phyloP scores from a whole-genome alignment of 2,888 invertebrate species.

The Callyntrura sp. region DNA sequence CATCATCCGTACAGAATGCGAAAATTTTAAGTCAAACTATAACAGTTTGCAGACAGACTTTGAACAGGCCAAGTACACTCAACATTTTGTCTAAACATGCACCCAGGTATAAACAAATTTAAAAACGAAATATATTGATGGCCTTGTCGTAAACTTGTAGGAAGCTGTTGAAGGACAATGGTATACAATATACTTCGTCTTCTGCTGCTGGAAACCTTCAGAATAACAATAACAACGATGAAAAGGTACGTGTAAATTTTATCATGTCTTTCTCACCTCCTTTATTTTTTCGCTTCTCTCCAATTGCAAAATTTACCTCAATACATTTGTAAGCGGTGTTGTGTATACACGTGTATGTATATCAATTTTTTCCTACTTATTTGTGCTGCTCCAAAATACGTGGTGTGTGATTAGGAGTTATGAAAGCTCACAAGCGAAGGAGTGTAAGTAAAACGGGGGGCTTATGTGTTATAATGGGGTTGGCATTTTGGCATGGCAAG shows the following conservation, averaged over 20 bases:
- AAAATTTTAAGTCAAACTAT: slow-evolving; percentile 71
- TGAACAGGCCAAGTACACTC: slow-evolving; percentile 67
- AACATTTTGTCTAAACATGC: slow-evolving; percentile 3
- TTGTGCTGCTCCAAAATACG: slow-evolving; percentile 41
- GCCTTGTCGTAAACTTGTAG: slow-evolving; percentile 46
- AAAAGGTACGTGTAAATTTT: slow-evolving; percentile 69
- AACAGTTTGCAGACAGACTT: slow-evolving; percentile 75
- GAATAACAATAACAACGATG: slow-evolving; percentile 81
- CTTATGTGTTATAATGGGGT: neutral
- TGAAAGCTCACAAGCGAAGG: slow-evolving; percentile 29
- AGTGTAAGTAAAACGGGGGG: slow-evolving; percentile 35
- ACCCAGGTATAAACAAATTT: neutral
- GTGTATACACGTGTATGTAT: neutral
- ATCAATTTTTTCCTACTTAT: slow-evolving; percentile 25
- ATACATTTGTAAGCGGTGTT: neutral
- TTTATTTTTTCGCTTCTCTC: neutral
- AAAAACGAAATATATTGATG: neutral
- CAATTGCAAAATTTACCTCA: neutral
- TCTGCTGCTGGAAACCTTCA: slow-evolving; percentile 62
- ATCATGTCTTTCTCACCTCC: neutral
- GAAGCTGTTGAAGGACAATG: slow-evolving; percentile 76
- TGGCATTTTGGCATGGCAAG: neutral
- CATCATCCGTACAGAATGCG: slow-evolving; percentile 78
- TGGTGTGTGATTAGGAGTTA: slow-evolving; percentile 55
- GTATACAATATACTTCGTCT: slow-evolving; percentile 68